phyloP scores from a whole-genome alignment of 2,113 vertebrate species.

The Pampusana beccarii region DNA sequence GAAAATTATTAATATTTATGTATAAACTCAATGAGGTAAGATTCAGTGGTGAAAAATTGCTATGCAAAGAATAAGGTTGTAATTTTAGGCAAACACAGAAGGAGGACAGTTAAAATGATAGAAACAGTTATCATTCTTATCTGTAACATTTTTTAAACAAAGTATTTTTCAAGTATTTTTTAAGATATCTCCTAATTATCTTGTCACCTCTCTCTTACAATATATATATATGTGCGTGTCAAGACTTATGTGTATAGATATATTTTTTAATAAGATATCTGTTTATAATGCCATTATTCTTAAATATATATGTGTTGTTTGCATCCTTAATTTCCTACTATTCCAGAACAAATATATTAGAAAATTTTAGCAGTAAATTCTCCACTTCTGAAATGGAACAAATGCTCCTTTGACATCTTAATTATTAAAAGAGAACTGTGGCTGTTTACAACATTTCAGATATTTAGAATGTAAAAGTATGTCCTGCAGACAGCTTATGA shows the following conservation, averaged over 20 bases:
- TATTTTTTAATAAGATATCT: background rate
- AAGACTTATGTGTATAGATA: background rate
- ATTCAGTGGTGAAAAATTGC: background rate
- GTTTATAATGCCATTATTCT: background rate
- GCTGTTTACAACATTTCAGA: background rate
- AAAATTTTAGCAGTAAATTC: background rate
- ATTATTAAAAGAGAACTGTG: conserved; percentile 1
- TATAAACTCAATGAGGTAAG: background rate
- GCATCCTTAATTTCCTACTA: background rate
- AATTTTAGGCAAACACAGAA: background rate
- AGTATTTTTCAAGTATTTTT: background rate
- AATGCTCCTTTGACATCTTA: background rate
- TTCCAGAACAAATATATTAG: background rate
- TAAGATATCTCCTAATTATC: background rate
- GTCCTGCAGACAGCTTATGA: conserved; percentile 16
- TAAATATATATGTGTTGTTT: background rate
- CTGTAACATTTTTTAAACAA: background rate
- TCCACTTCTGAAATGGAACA: background rate
- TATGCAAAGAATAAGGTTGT: background rate
- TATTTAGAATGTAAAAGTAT: background rate
- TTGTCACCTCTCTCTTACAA: background rate
- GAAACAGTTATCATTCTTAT: background rate
- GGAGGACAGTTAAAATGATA: background rate
- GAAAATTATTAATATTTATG: background rate
- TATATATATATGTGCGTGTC: background rate